A percentile compares a stretch with the other conserved stretches of the same genome.
Conservation (phyloP, 64 coral and sea anemone genomes). For the Montipora foliosa region DNA sequence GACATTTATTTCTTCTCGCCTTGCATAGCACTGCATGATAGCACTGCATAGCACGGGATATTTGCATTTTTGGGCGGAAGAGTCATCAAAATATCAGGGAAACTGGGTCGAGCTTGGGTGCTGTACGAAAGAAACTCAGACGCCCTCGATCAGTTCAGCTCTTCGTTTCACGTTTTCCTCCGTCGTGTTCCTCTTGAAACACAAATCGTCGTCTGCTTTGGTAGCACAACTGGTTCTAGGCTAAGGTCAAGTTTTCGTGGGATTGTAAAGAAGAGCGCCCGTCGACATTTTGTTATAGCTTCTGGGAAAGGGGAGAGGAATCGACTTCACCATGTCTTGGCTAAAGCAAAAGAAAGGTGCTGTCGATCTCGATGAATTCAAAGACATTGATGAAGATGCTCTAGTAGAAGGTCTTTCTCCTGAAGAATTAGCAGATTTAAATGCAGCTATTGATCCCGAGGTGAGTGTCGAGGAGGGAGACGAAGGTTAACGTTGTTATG, state of each 20-base stretch:
- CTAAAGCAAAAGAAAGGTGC: conserved; percentile 69
- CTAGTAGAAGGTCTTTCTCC: conserved; percentile 82
- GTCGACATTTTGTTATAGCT: background rate
- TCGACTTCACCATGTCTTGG: conserved; percentile 66
- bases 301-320: background rate
- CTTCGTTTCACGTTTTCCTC: background rate
- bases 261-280: background rate
- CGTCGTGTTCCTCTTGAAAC: background rate
- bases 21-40: no score
- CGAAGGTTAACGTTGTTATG: background rate
- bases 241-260: background rate
- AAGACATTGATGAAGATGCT: conserved; percentile 84
- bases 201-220: background rate
- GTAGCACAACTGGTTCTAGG: background rate
- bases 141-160: background rate
- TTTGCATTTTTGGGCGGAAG: background rate
- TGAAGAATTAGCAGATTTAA: conserved; percentile 85
- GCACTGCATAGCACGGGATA: no score
- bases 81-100: background rate
- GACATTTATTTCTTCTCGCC: no score
- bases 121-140: background rate
- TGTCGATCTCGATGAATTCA: conserved; percentile 72
- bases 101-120: conserved; percentile 44
- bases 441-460: conserved; percentile 90
- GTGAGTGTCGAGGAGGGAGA: conserved; percentile 11